Evolutionary conservation across 2,113 vertebrate species (phyloP), one percentile per base, ranked within the genome.

Genomic region (Bujurquina vittata): DNA sequence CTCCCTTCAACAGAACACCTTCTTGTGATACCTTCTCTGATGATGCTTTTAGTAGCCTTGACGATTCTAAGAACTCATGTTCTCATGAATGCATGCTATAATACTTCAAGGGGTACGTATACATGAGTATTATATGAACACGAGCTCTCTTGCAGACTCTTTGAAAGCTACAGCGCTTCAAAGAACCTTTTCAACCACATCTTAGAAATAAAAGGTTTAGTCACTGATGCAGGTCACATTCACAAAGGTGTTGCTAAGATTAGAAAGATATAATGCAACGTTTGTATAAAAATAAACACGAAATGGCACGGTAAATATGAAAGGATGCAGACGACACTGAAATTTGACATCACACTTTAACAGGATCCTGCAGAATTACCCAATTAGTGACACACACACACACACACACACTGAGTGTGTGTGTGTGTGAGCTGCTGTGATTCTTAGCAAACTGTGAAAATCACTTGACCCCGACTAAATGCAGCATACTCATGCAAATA

Each of bases 381-480:
- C 63, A 26, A 26, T 67, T 67, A 46, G 63, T 67, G 43, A 23
- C 10, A 46, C 35, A 37, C 35, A 37, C 22, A 61, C 12, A 15
- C 12, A 26, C 14, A 46, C 60, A 14, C 22, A 7, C 59, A 15
- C 2, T 2, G 0, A 1, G 3, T 57, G 20, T 62, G 60, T 9
- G 14, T 18, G 6, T 77, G 49, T 52, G 65, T 26, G 12, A 40
- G 14, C 49, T 26, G 60, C 29, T 76, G 60, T 35, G 33, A 18
- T 46, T 63, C 43, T 65, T 31, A 43, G 11, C 35, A 74, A 62
- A 56, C 31, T 63, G 22, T 56, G 46, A 75, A 81, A 52, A 40
- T 55, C 57, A 31, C 18, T 81, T 62, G 58, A 81, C 69, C 79
- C 46, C 35, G 46, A 35, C 67, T 61, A 49, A 69, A 74, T 54